phyloP scores from a whole-genome alignment of 2,797 vertebrate species.

The Crenuchus spilurus region DNA sequence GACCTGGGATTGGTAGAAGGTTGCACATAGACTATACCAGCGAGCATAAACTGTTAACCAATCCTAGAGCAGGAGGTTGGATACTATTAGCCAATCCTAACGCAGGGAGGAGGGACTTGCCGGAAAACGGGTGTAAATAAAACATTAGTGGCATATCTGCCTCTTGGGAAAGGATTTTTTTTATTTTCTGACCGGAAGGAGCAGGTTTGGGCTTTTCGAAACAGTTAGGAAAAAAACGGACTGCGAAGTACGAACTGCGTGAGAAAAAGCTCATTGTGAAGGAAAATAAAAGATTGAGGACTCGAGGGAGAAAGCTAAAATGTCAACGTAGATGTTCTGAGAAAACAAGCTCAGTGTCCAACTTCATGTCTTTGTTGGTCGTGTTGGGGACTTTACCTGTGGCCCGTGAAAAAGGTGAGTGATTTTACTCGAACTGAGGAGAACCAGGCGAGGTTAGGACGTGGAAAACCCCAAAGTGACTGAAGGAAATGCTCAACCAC shows the following conservation, averaged over 20 bases:
- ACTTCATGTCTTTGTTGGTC: constrained; percentile 6
- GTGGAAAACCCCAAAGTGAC: too few species aligned
- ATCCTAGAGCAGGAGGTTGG: background rate
- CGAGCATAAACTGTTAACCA: background rate
- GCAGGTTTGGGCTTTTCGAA: constrained; percentile 33
- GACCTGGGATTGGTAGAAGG: too few species aligned
- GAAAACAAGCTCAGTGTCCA: constrained; percentile 18
- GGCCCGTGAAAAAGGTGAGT: constrained; percentile 34
- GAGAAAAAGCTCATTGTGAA: constrained; percentile 37
- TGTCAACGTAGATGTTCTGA: constrained; percentile 40
- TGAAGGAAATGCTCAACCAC: background rate
- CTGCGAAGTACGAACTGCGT: background rate
- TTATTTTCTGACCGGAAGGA: constrained; percentile 49
- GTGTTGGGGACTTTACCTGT: constrained; percentile 31
- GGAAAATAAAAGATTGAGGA: constrained; percentile 11
- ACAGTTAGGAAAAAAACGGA: constrained; percentile 23
- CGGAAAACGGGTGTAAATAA: background rate
- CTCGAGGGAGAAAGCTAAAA: constrained; percentile 40
- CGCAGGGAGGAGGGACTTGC: background rate
- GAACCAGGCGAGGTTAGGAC: too few species aligned
- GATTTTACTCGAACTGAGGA: background rate
- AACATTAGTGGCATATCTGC: constrained; percentile 17
- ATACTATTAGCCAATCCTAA: background rate
- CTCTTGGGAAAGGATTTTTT: background rate
- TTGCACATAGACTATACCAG: too few species aligned